Conservation (phyloP, 1,140 invertebrate species). For the Conus ventricosus region DNA sequence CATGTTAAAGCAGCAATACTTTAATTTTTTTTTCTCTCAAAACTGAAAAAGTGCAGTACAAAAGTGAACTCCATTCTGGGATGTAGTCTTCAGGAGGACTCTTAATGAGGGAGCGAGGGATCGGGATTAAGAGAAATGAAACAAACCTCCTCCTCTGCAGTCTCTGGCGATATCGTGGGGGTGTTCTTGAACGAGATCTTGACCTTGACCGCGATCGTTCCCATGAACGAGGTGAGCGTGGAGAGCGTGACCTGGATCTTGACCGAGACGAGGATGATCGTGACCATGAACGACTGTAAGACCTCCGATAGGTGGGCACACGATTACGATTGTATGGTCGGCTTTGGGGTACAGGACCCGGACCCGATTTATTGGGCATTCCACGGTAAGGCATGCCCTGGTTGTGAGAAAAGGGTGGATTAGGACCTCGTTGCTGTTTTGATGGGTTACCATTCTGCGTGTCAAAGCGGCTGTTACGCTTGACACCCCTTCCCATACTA, state of each 20-base stretch:
- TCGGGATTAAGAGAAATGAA: no score
- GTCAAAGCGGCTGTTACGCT: conserved; percentile 33
- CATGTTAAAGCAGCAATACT: no score
- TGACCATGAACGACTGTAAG: conserved; percentile 60
- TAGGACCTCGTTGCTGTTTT: conserved; percentile 9
- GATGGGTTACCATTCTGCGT: not conserved
- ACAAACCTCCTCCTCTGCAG: conserved; percentile 13
- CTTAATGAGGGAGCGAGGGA: no score
- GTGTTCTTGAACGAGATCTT: conserved; percentile 76
- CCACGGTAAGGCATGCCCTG: conserved; percentile 4
- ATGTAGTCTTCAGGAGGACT: no score
- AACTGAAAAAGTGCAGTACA: no score
- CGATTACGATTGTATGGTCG: conserved; percentile 51
- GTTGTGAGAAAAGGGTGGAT: not conserved
- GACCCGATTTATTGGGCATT: conserved; percentile 40
- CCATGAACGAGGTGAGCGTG: conserved; percentile 17
- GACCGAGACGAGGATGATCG: conserved; percentile 67
- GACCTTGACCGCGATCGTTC: conserved; percentile 72
- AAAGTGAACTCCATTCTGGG: no score
- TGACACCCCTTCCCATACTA: conserved; percentile 36
- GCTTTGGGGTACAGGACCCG: conserved; percentile 46
- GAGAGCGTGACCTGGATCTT: conserved; percentile 51
- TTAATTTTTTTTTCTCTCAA: no score
- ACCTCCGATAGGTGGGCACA: conserved; percentile 65
- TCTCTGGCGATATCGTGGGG: conserved; percentile 60